These are phyloP conservation scores for Rhogogaster chlorosoma DNA, from an alignment of 2,888 invertebrate genomes.

Conservation along the genomic window DNA sequence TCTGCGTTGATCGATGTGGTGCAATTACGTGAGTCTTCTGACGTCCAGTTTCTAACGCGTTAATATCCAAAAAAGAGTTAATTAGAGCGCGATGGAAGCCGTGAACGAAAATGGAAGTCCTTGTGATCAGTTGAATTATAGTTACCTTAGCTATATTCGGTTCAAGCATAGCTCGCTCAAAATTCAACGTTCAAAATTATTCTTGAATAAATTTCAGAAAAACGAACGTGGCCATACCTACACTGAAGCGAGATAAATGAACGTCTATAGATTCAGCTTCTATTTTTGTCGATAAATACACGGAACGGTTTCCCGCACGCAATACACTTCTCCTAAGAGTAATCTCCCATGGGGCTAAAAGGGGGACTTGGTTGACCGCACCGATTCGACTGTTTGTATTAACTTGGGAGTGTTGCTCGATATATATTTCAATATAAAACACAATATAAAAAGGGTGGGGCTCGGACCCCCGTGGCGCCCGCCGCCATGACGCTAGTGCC, in stretches of 20 bases:
- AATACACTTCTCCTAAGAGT: conserved; percentile 14
- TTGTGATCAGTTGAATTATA: not conserved
- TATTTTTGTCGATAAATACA: conserved; percentile 36
- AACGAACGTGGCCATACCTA: not conserved
- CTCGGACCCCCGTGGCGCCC: conserved; percentile 47
- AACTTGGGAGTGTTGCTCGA: conserved; percentile 52
- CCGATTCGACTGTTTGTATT: conserved; percentile 48
- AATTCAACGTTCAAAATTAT: not conserved
- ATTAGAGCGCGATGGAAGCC: not conserved
- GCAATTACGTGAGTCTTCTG: not conserved
- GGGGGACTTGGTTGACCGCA: conserved; percentile 39
- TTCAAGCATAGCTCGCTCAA: no score
- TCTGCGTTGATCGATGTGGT: conserved; percentile 37
- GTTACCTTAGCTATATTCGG: not conserved
- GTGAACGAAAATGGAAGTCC: not conserved
- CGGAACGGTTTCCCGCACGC: conserved; percentile 13
- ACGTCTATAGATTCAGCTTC: not conserved
- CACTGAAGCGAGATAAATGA: not conserved
- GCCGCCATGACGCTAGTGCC: conserved; percentile 53
- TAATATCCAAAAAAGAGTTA: conserved; percentile 22
- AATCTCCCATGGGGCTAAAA: conserved; percentile 25
- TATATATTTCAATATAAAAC: conserved; percentile 57
- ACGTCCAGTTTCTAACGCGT: not conserved
- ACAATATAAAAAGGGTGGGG: conserved; percentile 53
- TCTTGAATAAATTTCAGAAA: conserved; percentile 5